Percentiles rank a stretch among this genome's conserved stretches.
phyloP scores from a whole-genome alignment of 2,113 vertebrate species.

The Typhlomys cinereus region DNA sequence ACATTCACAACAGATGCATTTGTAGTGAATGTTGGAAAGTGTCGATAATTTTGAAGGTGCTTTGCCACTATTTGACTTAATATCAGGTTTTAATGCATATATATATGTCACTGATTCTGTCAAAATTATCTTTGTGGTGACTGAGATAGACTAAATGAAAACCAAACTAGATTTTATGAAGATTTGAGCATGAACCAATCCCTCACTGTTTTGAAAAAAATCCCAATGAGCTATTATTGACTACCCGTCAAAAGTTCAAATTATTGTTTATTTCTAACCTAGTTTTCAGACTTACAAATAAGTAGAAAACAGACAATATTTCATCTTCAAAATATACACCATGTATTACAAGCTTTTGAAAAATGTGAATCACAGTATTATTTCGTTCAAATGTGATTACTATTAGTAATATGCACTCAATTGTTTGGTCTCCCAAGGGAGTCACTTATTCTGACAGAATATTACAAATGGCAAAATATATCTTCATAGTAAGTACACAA shows the following conservation, averaged over 20 bases:
- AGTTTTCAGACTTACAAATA: not conserved
- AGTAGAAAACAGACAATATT: not conserved
- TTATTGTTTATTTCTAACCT: not conserved
- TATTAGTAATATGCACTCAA: not conserved
- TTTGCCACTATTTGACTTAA: conserved; percentile 17
- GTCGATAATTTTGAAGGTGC: not conserved
- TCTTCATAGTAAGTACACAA: not conserved
- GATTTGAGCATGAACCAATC: not conserved
- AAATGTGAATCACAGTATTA: not conserved
- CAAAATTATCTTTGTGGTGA: conserved; percentile 22
- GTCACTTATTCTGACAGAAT: not conserved
- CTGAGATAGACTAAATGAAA: conserved; percentile 9
- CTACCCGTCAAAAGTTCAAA: not conserved
- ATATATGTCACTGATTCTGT: conserved; percentile 37
- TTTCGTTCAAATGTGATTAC: not conserved
- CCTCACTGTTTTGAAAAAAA: conserved; percentile 30
- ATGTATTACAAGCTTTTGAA: not conserved
- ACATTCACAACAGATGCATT: not conserved
- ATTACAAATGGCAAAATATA: not conserved
- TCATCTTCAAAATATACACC: conserved; percentile 8
- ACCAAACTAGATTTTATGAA: conserved; percentile 3
- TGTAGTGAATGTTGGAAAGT: not conserved
- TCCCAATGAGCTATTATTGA: not conserved
- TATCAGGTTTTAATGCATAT: conserved; percentile 11
- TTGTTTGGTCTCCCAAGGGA: not conserved